Evolutionary conservation across 37 sponge, comb jelly and placozoan genomes (phyloP), one percentile per base, ranked within the genome.

Genomic region (Lycopodina hypogea): DNA sequence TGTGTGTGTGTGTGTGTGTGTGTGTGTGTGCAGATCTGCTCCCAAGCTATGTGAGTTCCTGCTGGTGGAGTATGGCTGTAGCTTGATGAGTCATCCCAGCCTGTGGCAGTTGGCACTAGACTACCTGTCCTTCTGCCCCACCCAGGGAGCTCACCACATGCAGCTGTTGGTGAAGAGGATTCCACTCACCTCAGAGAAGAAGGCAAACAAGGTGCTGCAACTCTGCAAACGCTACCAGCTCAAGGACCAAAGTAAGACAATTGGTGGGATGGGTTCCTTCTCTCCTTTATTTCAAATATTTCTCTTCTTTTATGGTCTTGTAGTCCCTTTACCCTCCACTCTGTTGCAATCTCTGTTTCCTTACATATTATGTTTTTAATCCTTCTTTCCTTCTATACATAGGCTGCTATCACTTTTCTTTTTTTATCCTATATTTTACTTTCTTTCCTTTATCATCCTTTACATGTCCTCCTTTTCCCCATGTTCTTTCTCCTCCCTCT

Each of bases 41-140:
- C 40, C 65, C 3, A 38, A 81, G 36, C 52, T 81, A 63, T 78
- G 76, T 33, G 93, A 92, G 74, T 92, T 88, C 55, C 61, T 92
- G 22, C 55, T 92, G 52, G 53, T 81, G 60, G 93, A 88, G 64
- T 92, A 88, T 73, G 86, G 83, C 53, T 74, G 84, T 0, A 68
- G 72, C 23, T 78, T 92, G 22, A 42, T 88, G 56, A 23, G 41
- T 26, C 87, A 90, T 41, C 69, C 37, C 6, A 90, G 90, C 72
- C 65, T 87, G 35, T 93, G 94, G 94, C 88, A 86, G 53, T 61
- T 89, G 61, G 90, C 77, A 28, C 66, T 87, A 63, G 81, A 76
- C 75, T 93, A 93, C 80, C 56, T 89, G 18, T 72, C 76, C 40
- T 28, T 76, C 56, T 93, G 94, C 79, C 87, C 81, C 23, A 53